These are phyloP conservation scores for Mythimna pallens DNA, from an alignment of 2,888 invertebrate species.

Conservation along the genomic window DNA sequence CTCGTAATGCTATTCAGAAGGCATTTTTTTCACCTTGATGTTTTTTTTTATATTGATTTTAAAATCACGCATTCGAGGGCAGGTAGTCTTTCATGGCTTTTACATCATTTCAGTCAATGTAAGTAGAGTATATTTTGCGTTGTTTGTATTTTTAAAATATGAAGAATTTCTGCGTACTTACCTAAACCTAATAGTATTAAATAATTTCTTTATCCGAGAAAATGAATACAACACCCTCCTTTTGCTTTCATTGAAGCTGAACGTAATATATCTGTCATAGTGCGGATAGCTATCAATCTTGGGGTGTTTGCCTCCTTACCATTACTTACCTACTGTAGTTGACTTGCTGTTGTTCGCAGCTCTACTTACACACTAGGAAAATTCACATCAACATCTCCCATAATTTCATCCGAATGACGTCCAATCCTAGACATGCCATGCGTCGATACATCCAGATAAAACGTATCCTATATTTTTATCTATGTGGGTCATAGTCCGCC, in stretches of 20 bases:
- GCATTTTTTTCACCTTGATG: constrained; percentile 85
- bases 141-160: neutral
- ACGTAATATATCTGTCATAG: neutral
- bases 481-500: neutral
- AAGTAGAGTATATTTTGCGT: constrained; percentile 20
- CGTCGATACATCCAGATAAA: no score
- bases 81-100: constrained; percentile 72
- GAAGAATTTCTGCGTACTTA: neutral
- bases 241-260: neutral
- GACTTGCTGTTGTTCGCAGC: neutral
- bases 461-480: constrained; percentile 3
- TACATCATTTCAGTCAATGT: constrained; percentile 59
- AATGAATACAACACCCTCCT: neutral
- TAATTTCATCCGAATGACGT: neutral
- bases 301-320: neutral
- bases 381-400: neutral
- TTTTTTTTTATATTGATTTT: constrained; percentile 75
- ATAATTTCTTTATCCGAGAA: neutral
- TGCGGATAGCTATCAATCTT: neutral
- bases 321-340: neutral
- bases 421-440: neutral
- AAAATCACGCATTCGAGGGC: constrained; percentile 71
- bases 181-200: neutral
- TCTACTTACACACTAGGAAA: neutral
- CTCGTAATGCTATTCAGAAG: constrained; percentile 81